Evolutionary conservation across 2,797 vertebrate genomes (phyloP).

Genomic region (Austrolebias charrua): DNA sequence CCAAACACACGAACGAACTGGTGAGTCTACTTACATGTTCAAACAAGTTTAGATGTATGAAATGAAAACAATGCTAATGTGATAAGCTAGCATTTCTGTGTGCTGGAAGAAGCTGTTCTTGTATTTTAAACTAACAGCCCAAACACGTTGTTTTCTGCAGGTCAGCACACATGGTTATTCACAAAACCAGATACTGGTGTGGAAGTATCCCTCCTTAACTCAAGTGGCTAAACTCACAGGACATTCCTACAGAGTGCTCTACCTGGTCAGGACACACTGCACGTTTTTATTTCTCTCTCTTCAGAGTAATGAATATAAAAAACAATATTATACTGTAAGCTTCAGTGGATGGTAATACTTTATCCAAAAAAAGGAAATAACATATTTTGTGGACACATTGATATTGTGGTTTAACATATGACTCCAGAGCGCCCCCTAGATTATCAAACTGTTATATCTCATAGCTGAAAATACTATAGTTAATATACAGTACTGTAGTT

Average conservation of each 20-base stretch:
- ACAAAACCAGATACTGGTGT: conserved; percentile 98
- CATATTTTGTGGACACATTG: too few species aligned
- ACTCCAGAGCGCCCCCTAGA: too few species aligned
- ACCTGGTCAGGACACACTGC: conserved; percentile 85
- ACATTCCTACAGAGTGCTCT: conserved; percentile 95
- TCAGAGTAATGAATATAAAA: too few species aligned
- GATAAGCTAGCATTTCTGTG: too few species aligned
- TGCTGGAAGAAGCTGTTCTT: too few species aligned
- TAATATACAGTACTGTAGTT: too few species aligned
- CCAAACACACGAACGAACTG: conserved; percentile 96
- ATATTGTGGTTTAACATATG: too few species aligned
- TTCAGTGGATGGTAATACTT: neutral
- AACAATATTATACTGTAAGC: neutral
- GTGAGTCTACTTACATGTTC: conserved; percentile 72
- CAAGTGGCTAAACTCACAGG: conserved; percentile 98
- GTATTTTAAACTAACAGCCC: neutral
- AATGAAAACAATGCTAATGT: too few species aligned
- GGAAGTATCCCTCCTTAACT: conserved; percentile 97
- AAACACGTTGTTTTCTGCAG: conserved; percentile 65
- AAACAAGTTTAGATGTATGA: too few species aligned
- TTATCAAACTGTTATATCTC: too few species aligned
- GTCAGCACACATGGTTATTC: conserved; percentile 99
- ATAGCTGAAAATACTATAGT: neutral
- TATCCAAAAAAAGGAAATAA: neutral
- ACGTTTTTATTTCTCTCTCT: neutral